Base-by-base conservation (phyloP, 2,113 vertebrate genomes). In the Murina feae region DNA sequence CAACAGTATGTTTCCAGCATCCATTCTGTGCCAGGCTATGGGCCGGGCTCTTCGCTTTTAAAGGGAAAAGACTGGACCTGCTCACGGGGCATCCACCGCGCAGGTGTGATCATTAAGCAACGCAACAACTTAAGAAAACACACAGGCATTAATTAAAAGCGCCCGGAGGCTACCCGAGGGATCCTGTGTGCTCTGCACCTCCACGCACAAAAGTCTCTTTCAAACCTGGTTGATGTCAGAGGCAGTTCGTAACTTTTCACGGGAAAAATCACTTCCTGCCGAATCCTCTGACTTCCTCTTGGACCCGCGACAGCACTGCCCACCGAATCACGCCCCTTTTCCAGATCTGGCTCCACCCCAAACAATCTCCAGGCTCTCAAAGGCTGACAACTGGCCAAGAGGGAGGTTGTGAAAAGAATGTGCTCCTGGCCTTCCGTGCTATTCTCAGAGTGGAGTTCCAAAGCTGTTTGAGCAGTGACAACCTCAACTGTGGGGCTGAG, bases 361-460 rank as follows among this genome's bases (percentile, higher is more conserved):
- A 49, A 74, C 37, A 30, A 17, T 32, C 65, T 79, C 37, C 42
- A 32, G 9, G 10, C 49, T 55, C 37, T 93, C 74, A 2, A 25
- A 76, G 51, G 89, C 71, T 55, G 76, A 72, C 58, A 30, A 13
- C 23, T 44, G 16, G 68, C 74, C 44, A 12, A 79, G 42, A 30
- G 18, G 17, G 49, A 74, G 78, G 76, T 58, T 88, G 16, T 66
- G 79, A 53, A 39, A 86, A 66, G 74, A 86, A 91, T 30, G 69
- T 69, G 35, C 30, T 14, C 35, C 68, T 42, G 89, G 68, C 37
- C 23, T 0, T 23, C 32, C 0, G 18, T 1, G 30, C 9, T 17
- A 0, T 49, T 79, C 9, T 32, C 11, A 60, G 92, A 60, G 58
- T 2, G 1, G 30, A 17, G 10, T 60, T 72, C 53, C 68, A 25